A percentile compares a stretch with the other conserved stretches of the same genome.
These are phyloP conservation scores for Neoniphon sammara DNA, from an alignment of 2,797 vertebrate species.

Conservation along the genomic window DNA sequence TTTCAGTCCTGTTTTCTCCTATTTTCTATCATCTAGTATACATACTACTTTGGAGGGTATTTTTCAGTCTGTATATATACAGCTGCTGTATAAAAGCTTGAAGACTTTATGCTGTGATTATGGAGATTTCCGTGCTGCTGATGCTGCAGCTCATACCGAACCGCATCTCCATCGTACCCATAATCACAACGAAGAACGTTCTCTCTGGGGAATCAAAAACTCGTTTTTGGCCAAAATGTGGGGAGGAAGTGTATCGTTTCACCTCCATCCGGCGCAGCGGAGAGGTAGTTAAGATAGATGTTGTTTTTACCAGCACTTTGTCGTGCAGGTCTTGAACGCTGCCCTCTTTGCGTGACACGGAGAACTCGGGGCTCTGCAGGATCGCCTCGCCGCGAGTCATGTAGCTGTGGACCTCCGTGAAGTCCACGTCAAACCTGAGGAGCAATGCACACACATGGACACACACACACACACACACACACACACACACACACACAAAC, in stretches of 20 bases:
- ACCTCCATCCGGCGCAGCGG: constrained; percentile 23
- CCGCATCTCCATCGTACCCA: constrained; percentile 23
- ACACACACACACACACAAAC: constrained; percentile 5
- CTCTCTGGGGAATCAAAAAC: constrained; percentile 24
- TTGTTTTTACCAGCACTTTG: constrained; percentile 91
- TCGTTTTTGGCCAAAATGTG: constrained; percentile 36
- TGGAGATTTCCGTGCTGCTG: background rate
- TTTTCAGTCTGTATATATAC: background rate
- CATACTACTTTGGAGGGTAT: background rate
- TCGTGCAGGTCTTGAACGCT: constrained; percentile 92
- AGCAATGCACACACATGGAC: constrained; percentile 23
- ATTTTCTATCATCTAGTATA: background rate
- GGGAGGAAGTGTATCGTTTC: constrained; percentile 40
- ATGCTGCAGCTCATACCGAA: background rate
- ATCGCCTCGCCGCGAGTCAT: constrained; percentile 97
- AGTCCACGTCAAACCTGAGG: constrained; percentile 93
- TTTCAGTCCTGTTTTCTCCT: too few species aligned
- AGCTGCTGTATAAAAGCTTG: constrained; percentile 9
- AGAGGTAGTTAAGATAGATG: background rate
- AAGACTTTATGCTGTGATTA: constrained; percentile 26
- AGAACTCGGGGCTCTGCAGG: constrained; percentile 94
- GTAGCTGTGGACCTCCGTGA: constrained; percentile 97
- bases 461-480: constrained; percentile 71
- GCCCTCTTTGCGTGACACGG: constrained; percentile 91
- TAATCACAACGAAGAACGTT: background rate